phyloP scores from a whole-genome alignment of 2,888 invertebrate species.

The Norana najaformis region DNA sequence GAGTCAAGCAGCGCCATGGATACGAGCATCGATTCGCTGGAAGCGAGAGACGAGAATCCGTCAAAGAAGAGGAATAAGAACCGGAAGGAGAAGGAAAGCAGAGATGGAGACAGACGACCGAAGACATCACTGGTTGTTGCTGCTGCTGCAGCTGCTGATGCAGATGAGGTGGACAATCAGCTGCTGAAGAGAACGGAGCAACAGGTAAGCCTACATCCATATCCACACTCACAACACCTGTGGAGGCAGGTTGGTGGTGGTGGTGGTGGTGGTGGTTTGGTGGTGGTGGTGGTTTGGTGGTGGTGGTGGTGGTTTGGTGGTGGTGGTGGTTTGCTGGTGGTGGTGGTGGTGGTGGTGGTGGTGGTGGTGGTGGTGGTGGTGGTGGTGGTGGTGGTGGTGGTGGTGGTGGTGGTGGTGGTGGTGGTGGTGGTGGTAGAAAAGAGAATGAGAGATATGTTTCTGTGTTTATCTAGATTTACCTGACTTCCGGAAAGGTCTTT shows the following conservation, averaged over 20 bases:
- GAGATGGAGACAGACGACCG: constrained; percentile 5
- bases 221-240: too few species aligned
- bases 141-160: not conserved
- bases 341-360: not conserved
- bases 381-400: not conserved
- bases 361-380: too few species aligned
- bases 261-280: too few species aligned
- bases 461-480: not conserved
- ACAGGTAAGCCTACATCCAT: not conserved
- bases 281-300: too few species aligned
- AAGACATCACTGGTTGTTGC: not conserved
- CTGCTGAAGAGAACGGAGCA: constrained; percentile 16
- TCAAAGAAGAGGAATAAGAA: not conserved
- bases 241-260: too few species aligned
- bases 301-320: too few species aligned
- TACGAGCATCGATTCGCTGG: constrained; percentile 14
- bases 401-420: not conserved
- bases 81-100: not conserved
- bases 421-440: not conserved
- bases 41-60: not conserved
- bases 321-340: too few species aligned
- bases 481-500: constrained; percentile 26
- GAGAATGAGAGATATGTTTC: not conserved
- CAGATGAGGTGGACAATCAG: not conserved
- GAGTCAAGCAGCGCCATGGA: not conserved